Evolutionary conservation across 2,113 vertebrate species (phyloP), one percentile per base, ranked within the genome.

Genomic region (Oryzias celebensis): DNA sequence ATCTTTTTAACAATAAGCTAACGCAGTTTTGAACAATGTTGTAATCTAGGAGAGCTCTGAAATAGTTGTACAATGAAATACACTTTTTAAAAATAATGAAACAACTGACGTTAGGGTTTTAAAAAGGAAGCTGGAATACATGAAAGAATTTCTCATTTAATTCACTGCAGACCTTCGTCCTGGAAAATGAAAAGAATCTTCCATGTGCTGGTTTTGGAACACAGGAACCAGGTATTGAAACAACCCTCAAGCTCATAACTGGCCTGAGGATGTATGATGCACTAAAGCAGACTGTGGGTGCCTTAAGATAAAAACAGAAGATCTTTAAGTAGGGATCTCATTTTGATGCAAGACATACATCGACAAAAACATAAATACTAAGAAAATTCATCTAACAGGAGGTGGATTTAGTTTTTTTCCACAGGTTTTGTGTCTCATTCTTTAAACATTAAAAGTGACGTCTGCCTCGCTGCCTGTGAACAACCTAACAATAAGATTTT

Each of bases 111-210:
- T 36, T 36, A 2, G 8, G 7, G 31, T 10, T 36, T 8, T 36
- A 10, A 36, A 36, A 36, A 8, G 31, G 31, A 36, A 36, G 31
- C 8, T 13, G 20, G 13, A 52, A 41, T 18, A 41, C 7, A 24
- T 45, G 7, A 52, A 52, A 7, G 47, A 1, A 26, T 69, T 65
- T 31, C 47, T 45, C n/a, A 5, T 23, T 24, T 22, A 52, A 64
- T 62, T 77, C 14, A 58, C 55, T 42, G 65, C 17, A 44, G 54
- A 57, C 71, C 49, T 62, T 50, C 28, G 52, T 43, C 42, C 58
- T 45, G 4, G 46, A 59, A 59, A 47, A 75, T 75, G 51, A 71
- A 64, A 71, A 57, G 36, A n/a, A 5, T 62, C n/a, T 52, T 58
- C 26, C 12, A 5, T 22, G 54, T 65, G 14, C 71, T 62, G 70